Percentiles rank a stretch among this genome's conserved stretches.
These are phyloP conservation scores for Drosophila subquinaria DNA, from an alignment of 2,888 invertebrate species.

Conservation along the genomic window DNA sequence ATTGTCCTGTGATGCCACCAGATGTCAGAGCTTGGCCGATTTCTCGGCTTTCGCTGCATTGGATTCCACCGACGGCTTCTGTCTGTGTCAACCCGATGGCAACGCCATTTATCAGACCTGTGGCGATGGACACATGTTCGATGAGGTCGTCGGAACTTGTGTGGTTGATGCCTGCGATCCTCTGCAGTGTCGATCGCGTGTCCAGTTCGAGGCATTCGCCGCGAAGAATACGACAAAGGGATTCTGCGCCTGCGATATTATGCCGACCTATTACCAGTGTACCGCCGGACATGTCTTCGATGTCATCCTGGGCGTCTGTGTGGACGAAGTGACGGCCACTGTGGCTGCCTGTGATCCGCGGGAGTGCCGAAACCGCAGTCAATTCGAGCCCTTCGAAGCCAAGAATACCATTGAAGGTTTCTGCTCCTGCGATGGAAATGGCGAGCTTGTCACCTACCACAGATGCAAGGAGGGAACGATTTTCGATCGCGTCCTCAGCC, in stretches of 20 bases:
- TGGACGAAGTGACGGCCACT: slow-evolving; percentile 15
- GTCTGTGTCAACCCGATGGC: slow-evolving; percentile 30
- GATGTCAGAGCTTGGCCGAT: slow-evolving; percentile 22
- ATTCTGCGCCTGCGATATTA: slow-evolving; percentile 48
- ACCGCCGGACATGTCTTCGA: slow-evolving; percentile 35
- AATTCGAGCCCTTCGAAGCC: slow-evolving; percentile 44
- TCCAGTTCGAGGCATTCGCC: slow-evolving; percentile 39
- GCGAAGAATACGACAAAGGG: slow-evolving; percentile 56
- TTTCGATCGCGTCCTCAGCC: slow-evolving; percentile 23
- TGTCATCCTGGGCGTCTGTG: slow-evolving; percentile 18
- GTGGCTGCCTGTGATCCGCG: slow-evolving; percentile 46
- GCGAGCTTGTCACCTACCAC: slow-evolving; percentile 36
- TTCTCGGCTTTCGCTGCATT: slow-evolving; percentile 27
- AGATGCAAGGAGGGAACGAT: slow-evolving; percentile 26
- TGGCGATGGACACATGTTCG: slow-evolving; percentile 33
- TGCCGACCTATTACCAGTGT: slow-evolving; percentile 43
- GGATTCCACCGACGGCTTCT: slow-evolving; percentile 22
- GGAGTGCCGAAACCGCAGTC: slow-evolving; percentile 22
- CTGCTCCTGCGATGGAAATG: slow-evolving; percentile 49
- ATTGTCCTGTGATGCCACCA: slow-evolving; percentile 33
- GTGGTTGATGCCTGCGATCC: slow-evolving; percentile 47
- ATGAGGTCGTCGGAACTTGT: slow-evolving; percentile 22
- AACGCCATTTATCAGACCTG: slow-evolving; percentile 22
- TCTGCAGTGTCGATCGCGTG: slow-evolving; percentile 23
- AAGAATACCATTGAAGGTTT: slow-evolving; percentile 42